Evolutionary conservation across 1,140 invertebrate genomes (phyloP), one percentile per base, ranked within the genome.

Genomic region (Rhizoglyphus robini): DNA sequence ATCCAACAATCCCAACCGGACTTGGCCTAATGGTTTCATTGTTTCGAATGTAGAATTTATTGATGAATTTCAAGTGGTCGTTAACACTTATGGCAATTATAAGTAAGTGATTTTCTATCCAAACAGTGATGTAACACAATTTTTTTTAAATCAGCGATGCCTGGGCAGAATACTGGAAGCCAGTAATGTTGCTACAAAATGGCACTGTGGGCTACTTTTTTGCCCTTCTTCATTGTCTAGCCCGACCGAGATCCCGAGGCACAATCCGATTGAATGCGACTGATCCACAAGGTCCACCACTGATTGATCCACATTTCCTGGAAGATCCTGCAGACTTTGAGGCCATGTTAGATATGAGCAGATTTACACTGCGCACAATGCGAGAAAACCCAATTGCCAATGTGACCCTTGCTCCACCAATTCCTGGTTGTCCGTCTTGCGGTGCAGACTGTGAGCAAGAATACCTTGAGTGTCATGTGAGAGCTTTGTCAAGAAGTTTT

Each of bases 231-330:
- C 83, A 80, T 1, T 83, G 85, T 79, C 74, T 86, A 0, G 74
- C 87, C 75, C 76, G 83, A 41, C 87, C 88, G 2, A 83, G 84
- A 74, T 86, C 85, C 32, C 79, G 78, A 62, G 88, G 88, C 1
- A 79, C 76, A 60, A 79, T 91, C 30, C 80, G 83, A 67, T 72
- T 95, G 5, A 77, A 86, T 4, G 87, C 83, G 65, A 82, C 81
- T 29, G 87, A 93, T 76, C 93, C 93, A 0, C 85, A 84, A 66
- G 85, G 91, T 66, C 86, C 91, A 73, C 94, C 94, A 0, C 79
- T 90, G n/a, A 90, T 97, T 51, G 87, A 91, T 73, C 88, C 93
- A 0, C 93, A 92, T 73, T 94, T 94, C 71, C 84, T 94, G 68
- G 77, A 80, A 4, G 84, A 90, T 59, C 84, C 84, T 1, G 78